Evolutionary conservation across 2,888 invertebrate species (phyloP).

Genomic region (Phengaris arion): DNA sequence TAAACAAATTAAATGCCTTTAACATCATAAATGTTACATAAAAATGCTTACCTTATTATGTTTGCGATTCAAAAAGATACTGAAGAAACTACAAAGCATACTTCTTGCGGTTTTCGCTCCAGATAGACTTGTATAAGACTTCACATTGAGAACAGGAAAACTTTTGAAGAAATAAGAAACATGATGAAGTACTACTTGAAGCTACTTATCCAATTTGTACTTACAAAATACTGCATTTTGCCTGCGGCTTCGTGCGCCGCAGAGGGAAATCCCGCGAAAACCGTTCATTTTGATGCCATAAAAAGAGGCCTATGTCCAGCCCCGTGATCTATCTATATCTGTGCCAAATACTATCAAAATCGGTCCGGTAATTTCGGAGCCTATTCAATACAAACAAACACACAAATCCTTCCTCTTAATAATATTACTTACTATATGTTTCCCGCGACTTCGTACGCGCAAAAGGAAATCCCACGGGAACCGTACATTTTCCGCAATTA

Average conservation of each 20-base stretch:
- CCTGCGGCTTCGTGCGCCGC: too few relatives aligned
- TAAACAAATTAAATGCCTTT: not conserved
- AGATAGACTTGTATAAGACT: conserved; percentile 25
- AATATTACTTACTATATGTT: too few relatives aligned
- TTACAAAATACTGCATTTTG: not conserved
- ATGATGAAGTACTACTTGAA: not conserved
- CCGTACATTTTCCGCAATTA: too few relatives aligned
- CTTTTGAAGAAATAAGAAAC: not conserved
- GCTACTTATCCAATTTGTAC: not conserved
- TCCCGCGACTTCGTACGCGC: too few relatives aligned
- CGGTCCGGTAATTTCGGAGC: too few relatives aligned
- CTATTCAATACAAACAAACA: too few relatives aligned
- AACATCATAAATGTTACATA: not conserved
- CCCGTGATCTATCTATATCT: too few relatives aligned
- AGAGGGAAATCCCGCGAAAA: too few relatives aligned
- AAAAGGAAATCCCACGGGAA: too few relatives aligned
- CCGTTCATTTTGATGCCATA: not conserved
- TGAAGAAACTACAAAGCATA: not conserved
- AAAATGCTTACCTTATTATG: not conserved
- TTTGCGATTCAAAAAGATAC: conserved; percentile 8
- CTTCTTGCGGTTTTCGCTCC: conserved; percentile 16
- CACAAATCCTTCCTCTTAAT: too few relatives aligned
- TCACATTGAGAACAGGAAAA: conserved; percentile 12
- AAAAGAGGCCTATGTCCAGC: too few relatives aligned
- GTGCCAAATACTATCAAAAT: too few relatives aligned